Percentiles rank a stretch among this genome's conserved stretches.
phyloP scores from a whole-genome alignment of 2,797 vertebrate genomes.

The Thaleichthys pacificus region DNA sequence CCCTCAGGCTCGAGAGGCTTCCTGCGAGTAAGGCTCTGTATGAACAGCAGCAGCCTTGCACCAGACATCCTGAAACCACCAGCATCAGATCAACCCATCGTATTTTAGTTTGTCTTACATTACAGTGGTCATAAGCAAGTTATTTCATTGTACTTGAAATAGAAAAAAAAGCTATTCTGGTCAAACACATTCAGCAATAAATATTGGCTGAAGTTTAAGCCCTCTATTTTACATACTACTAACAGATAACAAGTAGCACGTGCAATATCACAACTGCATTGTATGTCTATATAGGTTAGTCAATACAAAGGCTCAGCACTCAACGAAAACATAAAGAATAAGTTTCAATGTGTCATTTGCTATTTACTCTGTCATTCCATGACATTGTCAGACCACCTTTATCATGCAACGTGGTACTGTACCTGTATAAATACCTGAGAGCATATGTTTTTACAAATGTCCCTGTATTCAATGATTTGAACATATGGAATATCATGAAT shows the following conservation, averaged over 20 bases:
- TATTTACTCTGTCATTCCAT: too few relatives aligned
- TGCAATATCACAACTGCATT: too few relatives aligned
- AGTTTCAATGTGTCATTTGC: too few relatives aligned
- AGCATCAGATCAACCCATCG: background rate
- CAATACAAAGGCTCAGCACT: too few relatives aligned
- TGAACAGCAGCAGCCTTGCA: conserved; percentile 54
- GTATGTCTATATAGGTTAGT: too few relatives aligned
- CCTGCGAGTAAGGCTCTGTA: conserved; percentile 69
- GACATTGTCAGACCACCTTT: background rate
- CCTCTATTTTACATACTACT: too few relatives aligned
- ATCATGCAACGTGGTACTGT: background rate
- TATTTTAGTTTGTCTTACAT: background rate
- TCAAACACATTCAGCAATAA: background rate
- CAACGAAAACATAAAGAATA: too few relatives aligned
- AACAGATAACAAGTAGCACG: too few relatives aligned
- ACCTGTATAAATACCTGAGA: background rate
- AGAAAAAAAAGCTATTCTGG: background rate
- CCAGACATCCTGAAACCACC: conserved; percentile 60
- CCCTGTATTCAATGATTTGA: background rate
- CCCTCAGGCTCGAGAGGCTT: conserved; percentile 72
- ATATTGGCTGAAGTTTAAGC: too few relatives aligned
- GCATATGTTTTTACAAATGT: background rate
- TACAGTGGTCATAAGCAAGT: background rate
- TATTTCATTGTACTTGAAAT: background rate
- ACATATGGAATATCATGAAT: background rate